Percentiles rank a stretch among this genome's conserved stretches.
Evolutionary conservation across 1,140 invertebrate species (phyloP).

Genomic region (Eufriesea mexicana): DNA sequence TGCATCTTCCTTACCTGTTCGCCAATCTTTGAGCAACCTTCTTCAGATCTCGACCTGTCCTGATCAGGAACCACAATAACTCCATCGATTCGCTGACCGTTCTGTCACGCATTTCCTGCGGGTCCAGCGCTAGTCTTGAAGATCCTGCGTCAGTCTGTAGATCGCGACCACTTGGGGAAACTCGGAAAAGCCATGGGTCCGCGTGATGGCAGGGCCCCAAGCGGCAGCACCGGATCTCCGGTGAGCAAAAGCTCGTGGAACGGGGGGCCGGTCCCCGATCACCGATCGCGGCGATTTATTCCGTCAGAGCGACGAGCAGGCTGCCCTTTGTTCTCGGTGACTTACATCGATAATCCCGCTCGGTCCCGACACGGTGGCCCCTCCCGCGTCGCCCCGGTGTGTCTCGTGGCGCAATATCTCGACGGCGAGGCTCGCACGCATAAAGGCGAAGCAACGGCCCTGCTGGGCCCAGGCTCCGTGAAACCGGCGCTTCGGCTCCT

Average conservation of each 20-base stretch:
- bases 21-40: too few relatives aligned
- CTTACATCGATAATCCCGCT: constrained; percentile 66
- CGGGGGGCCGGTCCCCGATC: constrained; percentile 23
- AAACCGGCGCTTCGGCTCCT: constrained; percentile 46
- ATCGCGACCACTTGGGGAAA: too few relatives aligned
- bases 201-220: too few relatives aligned
- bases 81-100: too few relatives aligned
- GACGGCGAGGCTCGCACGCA: constrained; percentile 51
- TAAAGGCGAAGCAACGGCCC: constrained; percentile 44
- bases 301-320: constrained; percentile 53
- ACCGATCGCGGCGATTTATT: constrained; percentile 60
- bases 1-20: too few relatives aligned
- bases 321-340: constrained; percentile 65
- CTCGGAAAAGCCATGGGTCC: too few relatives aligned
- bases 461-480: constrained; percentile 42
- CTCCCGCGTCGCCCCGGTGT: constrained; percentile 12
- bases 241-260: not conserved
- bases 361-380: constrained; percentile 52
- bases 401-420: constrained; percentile 58
- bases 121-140: too few relatives aligned
- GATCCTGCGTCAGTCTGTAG: too few relatives aligned
- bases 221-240: not conserved
- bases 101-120: too few relatives aligned
- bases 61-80: too few relatives aligned
- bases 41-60: too few relatives aligned